Percentiles rank a stretch among this genome's conserved stretches.
These are phyloP conservation scores for Schizaphis graminum DNA, from an alignment of 2,888 invertebrate genomes.

Conservation along the genomic window DNA sequence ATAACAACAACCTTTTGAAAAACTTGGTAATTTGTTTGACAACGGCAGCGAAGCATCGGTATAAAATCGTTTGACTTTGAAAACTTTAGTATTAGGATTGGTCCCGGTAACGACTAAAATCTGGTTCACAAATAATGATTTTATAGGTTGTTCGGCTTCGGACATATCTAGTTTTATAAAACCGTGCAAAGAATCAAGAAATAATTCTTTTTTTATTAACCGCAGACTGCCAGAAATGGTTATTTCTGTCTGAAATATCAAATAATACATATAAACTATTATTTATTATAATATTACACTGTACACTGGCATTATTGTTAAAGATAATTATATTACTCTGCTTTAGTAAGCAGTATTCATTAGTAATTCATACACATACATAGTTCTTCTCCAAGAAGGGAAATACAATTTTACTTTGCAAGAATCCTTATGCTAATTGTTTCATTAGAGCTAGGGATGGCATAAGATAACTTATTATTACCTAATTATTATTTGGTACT, in stretches of 20 bases:
- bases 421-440: no score
- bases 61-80: constrained; percentile 48
- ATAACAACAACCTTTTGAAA: constrained; percentile 39
- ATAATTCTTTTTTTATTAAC: constrained; percentile 50
- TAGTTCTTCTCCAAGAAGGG: neutral
- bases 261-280: neutral
- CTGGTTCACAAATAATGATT: constrained; percentile 39
- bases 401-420: neutral
- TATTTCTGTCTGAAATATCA: constrained; percentile 48
- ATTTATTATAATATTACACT: neutral
- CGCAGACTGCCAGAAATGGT: constrained; percentile 56
- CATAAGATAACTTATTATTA: no score
- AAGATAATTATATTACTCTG: neutral
- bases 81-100: constrained; percentile 39
- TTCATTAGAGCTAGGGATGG: no score
- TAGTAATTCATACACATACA: neutral
- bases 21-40: constrained; percentile 16
- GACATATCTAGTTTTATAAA: constrained; percentile 43
- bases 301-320: neutral
- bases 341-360: neutral
- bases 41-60: constrained; percentile 25
- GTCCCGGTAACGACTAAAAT: constrained; percentile 43
- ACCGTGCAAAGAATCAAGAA: constrained; percentile 22
- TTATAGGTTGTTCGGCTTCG: constrained; percentile 3
- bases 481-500: no score